Base-by-base conservation (phyloP, 2,888 invertebrate genomes). In the Schizaphis graminum region DNA sequence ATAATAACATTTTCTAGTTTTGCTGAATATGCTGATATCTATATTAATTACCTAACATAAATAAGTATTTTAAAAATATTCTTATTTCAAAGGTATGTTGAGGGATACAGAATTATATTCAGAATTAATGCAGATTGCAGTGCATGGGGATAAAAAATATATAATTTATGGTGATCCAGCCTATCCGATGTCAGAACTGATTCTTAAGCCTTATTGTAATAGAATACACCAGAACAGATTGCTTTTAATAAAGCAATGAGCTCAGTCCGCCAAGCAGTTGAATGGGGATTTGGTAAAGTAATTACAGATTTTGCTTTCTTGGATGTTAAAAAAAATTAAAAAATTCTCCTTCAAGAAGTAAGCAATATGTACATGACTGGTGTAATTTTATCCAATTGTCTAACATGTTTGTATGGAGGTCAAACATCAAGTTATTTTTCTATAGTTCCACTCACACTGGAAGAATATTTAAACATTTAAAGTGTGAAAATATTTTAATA, bases 251-350 rank as follows among this genome's bases (percentile, higher is more conserved):
- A 88, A 88, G 56, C 88, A 35, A 88, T 88, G 88, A 56, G 56
- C 8, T 88, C 88, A 56, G 53, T 88, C 0, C 88, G 88, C 35
- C 88, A 88, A 41, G 88, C 88, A 56, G 88, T 88, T 24, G 56
- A 88, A 41, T 56, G 88, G 88, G 35, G 87, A 87, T 87, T 87
- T 87, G 49, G 87, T 7, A 88, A 88, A 87, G 49, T 87, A 3
- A 87, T 87, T 7, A 87, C n/a, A 87, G 87, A 87, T 5, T 87
- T 87, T 87, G 87, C 53, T n/a, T 87, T 87, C n/a, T 87, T 87
- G 87, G 87, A 87, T n/a, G n/a, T 87, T 21, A 87, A 87, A 87
- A 87, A 87, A 87, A 87, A 87, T n/a, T 53, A 49, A 87, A 87
- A 87, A 87, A 53, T 53, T n/a, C 7, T 53, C n/a, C n/a, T 87